Conservation (phyloP, 2,797 vertebrate species). For the Eulemur mongoz region DNA sequence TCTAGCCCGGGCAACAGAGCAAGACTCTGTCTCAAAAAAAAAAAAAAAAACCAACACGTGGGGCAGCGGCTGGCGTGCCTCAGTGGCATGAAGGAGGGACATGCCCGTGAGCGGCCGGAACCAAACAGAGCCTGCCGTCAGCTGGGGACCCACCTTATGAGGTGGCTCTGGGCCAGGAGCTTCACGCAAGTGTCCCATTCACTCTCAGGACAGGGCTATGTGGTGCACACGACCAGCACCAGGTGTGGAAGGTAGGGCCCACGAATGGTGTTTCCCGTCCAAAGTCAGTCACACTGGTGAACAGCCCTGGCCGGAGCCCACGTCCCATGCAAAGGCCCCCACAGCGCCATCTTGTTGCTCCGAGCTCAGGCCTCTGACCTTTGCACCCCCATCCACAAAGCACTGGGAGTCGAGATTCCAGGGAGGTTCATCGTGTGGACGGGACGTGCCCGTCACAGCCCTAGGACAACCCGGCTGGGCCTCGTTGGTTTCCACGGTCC, state of each 20-base stretch:
- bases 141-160: accelerated
- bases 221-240: accelerated
- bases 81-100: not conserved
- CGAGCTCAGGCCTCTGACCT: not conserved
- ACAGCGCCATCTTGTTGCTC: not conserved
- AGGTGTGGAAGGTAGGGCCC: not conserved
- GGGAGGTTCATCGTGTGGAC: accelerated
- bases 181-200: accelerated
- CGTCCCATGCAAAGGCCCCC: accelerated
- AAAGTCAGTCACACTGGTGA: not conserved
- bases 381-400: not conserved
- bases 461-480: accelerated
- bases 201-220: not conserved
- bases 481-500: not conserved
- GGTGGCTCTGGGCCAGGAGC: not conserved
- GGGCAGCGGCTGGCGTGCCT: accelerated
- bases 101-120: accelerated
- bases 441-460: not conserved
- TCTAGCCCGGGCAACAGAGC: no score
- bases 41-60: no score
- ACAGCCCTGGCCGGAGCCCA: not conserved
- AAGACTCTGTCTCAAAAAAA: no score
- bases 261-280: accelerated
- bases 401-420: accelerated
- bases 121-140: no score